These are phyloP conservation scores for Hydrozoanthus gracilis DNA, from an alignment of 92 coral and sea anemone species.

Conservation along the genomic window DNA sequence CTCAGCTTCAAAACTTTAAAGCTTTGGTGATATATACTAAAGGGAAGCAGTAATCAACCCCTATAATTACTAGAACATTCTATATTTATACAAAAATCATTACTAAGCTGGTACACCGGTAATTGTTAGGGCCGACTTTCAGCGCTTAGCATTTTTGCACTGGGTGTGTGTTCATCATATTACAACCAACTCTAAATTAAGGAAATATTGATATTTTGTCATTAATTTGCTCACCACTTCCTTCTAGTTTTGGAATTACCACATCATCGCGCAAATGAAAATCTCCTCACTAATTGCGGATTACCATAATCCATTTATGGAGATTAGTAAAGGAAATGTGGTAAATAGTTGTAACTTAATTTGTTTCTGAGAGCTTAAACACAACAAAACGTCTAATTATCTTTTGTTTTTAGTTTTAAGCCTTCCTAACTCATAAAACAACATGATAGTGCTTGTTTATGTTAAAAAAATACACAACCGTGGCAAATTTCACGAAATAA, in stretches of 20 bases:
- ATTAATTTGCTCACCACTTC: neutral
- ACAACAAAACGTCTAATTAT: neutral
- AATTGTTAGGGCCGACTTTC: too few relatives aligned
- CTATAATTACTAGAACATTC: too few relatives aligned
- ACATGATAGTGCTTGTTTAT: too few relatives aligned
- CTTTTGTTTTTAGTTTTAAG: neutral
- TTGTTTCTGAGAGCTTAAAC: neutral
- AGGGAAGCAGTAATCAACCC: too few relatives aligned
- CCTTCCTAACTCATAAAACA: neutral
- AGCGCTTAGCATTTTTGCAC: too few relatives aligned
- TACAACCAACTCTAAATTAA: neutral
- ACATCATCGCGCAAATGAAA: neutral
- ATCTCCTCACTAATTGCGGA: neutral
- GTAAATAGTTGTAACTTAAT: neutral
- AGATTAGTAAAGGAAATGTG: neutral
- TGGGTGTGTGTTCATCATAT: too few relatives aligned
- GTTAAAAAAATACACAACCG: too few relatives aligned
- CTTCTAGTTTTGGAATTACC: neutral
- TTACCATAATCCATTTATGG: neutral
- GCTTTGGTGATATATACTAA: too few relatives aligned
- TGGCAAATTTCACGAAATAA: too few relatives aligned
- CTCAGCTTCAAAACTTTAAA: too few relatives aligned
- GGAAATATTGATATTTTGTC: neutral
- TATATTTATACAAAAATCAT: too few relatives aligned
- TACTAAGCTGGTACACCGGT: too few relatives aligned